Conservation (phyloP, 2,888 invertebrate genomes). For the Margaritifera margaritifera region DNA sequence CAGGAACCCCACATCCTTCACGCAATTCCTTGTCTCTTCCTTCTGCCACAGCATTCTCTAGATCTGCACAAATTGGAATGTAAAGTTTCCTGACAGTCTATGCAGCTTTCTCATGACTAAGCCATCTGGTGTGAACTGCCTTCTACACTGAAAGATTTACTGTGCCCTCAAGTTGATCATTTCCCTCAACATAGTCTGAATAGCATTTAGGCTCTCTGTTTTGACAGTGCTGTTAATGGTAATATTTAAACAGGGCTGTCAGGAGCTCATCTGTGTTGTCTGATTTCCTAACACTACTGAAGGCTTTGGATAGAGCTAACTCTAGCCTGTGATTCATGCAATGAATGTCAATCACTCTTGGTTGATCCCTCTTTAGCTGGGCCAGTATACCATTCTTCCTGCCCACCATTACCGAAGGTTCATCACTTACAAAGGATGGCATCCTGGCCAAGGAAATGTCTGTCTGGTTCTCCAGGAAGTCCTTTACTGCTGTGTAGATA, state of each 20-base stretch:
- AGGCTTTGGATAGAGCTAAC: conserved; percentile 6
- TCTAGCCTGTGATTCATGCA: conserved; percentile 14
- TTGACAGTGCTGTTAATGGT: too few relatives aligned
- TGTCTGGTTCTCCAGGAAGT: too few relatives aligned
- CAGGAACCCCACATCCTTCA: conserved; percentile 15
- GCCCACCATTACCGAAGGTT: neutral
- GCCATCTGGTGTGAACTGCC: too few relatives aligned
- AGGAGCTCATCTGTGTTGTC: too few relatives aligned
- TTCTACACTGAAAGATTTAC: too few relatives aligned
- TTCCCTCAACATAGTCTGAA: too few relatives aligned
- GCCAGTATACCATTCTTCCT: conserved; percentile 1
- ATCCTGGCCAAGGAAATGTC: too few relatives aligned
- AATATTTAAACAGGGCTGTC: too few relatives aligned
- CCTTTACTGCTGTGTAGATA: conserved; percentile 16
- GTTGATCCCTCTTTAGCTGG: too few relatives aligned
- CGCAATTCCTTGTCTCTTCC: conserved; percentile 20
- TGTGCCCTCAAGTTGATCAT: too few relatives aligned
- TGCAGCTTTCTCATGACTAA: conserved; percentile 22
- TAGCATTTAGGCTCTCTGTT: too few relatives aligned
- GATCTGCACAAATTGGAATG: conserved; percentile 15
- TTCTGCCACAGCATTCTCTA: conserved; percentile 19
- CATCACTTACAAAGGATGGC: neutral
- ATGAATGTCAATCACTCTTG: too few relatives aligned
- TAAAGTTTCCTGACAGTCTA: conserved; percentile 23
- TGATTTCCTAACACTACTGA: conserved; percentile 1